These are phyloP conservation scores for Synergus itoensis DNA, from an alignment of 2,888 invertebrate genomes.

Conservation along the genomic window DNA sequence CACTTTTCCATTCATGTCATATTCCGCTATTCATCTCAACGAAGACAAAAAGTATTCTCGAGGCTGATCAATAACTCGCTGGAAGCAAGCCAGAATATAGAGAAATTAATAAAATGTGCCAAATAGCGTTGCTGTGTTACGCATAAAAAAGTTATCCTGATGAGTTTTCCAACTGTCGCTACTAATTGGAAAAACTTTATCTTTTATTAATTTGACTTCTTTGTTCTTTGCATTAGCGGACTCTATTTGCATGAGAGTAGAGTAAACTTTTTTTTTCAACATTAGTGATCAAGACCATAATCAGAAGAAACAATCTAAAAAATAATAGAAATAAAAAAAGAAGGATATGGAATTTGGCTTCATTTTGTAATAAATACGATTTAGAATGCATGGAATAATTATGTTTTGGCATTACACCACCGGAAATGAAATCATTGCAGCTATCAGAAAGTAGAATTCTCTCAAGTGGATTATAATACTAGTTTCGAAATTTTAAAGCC, in stretches of 20 bases:
- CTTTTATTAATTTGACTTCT: constrained; percentile 6
- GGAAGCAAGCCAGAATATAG: constrained; percentile 66
- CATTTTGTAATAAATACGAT: constrained; percentile 49
- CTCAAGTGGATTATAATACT: constrained; percentile 36
- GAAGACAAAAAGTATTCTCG: constrained; percentile 23
- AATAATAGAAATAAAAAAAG: background rate
- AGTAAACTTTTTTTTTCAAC: background rate
- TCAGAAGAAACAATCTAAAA: background rate
- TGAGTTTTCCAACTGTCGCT: constrained; percentile 64
- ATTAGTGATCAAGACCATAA: background rate
- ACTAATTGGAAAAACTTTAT: constrained; percentile 66
- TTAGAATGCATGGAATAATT: constrained; percentile 72
- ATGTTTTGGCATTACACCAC: constrained; percentile 54
- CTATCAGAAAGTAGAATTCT: constrained; percentile 69
- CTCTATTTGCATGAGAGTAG: constrained; percentile 49
- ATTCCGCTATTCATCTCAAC: background rate
- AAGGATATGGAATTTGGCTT: background rate
- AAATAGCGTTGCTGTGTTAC: constrained; percentile 55
- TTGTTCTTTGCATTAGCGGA: constrained; percentile 41
- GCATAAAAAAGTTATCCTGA: constrained; percentile 60
- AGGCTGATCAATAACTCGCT: constrained; percentile 48
- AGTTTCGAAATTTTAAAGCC: background rate
- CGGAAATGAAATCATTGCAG: constrained; percentile 44
- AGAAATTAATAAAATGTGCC: constrained; percentile 70
- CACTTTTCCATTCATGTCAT: background rate